These are phyloP conservation scores for Sebastes iracundus DNA, from an alignment of 2,797 vertebrate species.

Conservation along the genomic window DNA sequence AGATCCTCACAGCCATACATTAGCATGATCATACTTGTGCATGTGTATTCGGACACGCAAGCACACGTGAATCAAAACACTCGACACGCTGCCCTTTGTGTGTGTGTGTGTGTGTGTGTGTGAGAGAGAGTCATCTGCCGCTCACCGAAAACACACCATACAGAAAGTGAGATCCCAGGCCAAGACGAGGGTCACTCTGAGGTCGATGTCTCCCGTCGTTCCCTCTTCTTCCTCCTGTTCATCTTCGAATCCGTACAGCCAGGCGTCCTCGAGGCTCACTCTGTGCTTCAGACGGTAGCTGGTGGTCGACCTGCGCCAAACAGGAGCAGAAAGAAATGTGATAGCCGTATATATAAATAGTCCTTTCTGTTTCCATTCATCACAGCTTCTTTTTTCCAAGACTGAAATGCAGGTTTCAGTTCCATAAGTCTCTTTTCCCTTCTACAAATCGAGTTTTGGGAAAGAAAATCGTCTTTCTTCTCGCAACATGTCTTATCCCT, in stretches of 20 bases:
- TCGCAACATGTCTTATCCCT: too few relatives aligned
- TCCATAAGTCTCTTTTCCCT: background rate
- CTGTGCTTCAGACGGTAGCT: slow-evolving; percentile 79
- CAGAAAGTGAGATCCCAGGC: slow-evolving; percentile 68
- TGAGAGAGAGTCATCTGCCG: background rate
- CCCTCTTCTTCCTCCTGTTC: slow-evolving; percentile 53
- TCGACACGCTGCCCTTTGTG: background rate
- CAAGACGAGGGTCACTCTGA: slow-evolving; percentile 67
- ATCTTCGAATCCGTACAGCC: slow-evolving; percentile 65
- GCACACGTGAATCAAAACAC: background rate
- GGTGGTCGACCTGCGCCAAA: slow-evolving; percentile 62
- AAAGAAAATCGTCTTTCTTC: background rate
- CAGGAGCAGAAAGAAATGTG: background rate
- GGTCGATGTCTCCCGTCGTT: slow-evolving; percentile 24
- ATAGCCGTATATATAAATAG: background rate
- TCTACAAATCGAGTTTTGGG: background rate
- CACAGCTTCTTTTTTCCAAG: background rate
- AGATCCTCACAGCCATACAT: background rate
- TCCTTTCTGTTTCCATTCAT: background rate
- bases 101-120: background rate
- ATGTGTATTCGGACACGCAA: background rate
- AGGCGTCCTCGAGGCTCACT: slow-evolving; percentile 71
- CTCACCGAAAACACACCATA: slow-evolving; percentile 78
- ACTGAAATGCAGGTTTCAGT: slow-evolving; percentile 2
- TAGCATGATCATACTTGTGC: background rate